Conservation (phyloP, 2,888 invertebrate species). For the Hyles lineata region DNA sequence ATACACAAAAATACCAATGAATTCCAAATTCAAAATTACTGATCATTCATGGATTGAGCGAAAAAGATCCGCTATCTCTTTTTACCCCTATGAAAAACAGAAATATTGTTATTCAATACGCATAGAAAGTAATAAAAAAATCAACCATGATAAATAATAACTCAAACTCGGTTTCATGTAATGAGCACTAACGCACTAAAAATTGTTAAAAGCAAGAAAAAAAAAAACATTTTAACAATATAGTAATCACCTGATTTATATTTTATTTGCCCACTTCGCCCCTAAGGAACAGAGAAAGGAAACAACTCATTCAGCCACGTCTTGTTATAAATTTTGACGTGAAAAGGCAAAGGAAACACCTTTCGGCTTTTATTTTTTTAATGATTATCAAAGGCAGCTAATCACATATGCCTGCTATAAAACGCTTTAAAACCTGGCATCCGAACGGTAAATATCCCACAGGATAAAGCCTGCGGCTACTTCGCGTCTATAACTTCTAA, state of each 20-base stretch:
- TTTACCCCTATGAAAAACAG: no score
- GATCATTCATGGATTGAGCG: no score
- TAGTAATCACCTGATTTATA: background rate
- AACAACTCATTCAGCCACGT: slow-evolving; percentile 2
- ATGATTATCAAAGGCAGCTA: slow-evolving; percentile 2
- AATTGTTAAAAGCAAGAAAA: no score
- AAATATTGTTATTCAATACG: no score
- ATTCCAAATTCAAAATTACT: no score
- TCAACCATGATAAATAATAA: no score
- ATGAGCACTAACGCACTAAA: no score
- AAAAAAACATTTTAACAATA: no score
- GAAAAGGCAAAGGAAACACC: slow-evolving; percentile 1
- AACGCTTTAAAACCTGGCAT: slow-evolving; percentile 40
- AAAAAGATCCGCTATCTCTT: no score
- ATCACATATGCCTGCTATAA: slow-evolving; percentile 7
- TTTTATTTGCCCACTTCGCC: background rate
- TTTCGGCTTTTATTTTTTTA: slow-evolving; percentile 3
- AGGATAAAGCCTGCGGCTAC: slow-evolving; percentile 43
- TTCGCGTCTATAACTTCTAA: slow-evolving; percentile 47
- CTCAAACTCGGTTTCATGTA: no score
- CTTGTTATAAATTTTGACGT: background rate
- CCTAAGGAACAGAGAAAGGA: background rate
- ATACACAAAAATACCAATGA: no score
- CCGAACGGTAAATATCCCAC: slow-evolving; percentile 54
- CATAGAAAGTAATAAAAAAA: no score